Conservation (phyloP, 2,888 invertebrate genomes). For the Leptura quadrifasciata region DNA sequence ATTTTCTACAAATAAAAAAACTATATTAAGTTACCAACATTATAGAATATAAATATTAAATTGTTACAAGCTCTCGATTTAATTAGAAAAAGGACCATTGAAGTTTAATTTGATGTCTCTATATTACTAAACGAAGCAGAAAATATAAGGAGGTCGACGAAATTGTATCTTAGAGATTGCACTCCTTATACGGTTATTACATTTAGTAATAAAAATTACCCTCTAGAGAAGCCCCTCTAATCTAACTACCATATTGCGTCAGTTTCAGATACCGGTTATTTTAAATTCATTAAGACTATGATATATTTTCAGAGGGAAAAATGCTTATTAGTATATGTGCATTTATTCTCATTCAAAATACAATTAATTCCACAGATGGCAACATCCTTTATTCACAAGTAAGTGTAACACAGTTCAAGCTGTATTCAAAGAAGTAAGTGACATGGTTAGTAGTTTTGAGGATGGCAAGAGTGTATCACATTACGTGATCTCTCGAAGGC, state of each 20-base stretch:
- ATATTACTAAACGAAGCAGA: background rate
- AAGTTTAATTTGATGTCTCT: slow-evolving; percentile 8
- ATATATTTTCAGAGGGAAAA: too few species aligned
- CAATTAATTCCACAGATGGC: too few species aligned
- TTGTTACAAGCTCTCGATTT: background rate
- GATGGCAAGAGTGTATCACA: too few species aligned
- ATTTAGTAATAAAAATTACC: slow-evolving; percentile 1
- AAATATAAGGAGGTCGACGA: slow-evolving; percentile 7
- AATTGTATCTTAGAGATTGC: slow-evolving; percentile 22
- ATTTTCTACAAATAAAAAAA: background rate
- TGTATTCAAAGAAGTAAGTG: too few species aligned
- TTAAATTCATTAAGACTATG: too few species aligned
- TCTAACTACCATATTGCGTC: background rate
- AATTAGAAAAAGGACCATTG: background rate
- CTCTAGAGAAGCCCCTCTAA: background rate
- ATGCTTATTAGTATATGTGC: too few species aligned
- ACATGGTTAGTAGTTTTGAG: too few species aligned
- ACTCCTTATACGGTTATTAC: background rate
- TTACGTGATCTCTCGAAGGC: too few species aligned
- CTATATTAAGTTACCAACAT: background rate
- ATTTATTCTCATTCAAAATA: too few species aligned
- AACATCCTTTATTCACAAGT: too few species aligned
- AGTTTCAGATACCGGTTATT: background rate
- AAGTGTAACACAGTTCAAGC: too few species aligned
- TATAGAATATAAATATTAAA: background rate